Conservation (phyloP, 2,797 vertebrate species). For the Sciurus carolinensis region DNA sequence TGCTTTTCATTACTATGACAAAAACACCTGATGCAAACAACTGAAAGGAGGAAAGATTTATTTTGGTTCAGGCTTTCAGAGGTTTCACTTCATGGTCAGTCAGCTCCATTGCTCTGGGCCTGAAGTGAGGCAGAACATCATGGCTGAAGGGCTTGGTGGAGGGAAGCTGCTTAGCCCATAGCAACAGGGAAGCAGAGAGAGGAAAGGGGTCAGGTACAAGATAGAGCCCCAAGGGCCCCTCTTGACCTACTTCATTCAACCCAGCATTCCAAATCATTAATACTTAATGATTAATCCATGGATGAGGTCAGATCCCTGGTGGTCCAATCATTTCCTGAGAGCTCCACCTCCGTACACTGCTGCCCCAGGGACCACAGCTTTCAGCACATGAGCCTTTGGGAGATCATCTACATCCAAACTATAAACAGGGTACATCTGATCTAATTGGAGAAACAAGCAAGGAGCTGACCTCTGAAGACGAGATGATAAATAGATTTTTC, state of each 20-base stretch:
- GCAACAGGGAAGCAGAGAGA: background rate
- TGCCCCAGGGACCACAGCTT: rapidly evolving
- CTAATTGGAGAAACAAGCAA: background rate
- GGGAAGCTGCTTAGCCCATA: background rate
- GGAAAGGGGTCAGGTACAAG: background rate
- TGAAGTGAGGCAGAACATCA: background rate
- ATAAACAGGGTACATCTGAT: background rate
- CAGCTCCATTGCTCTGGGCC: too few relatives aligned
- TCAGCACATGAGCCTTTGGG: background rate
- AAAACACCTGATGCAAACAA: background rate
- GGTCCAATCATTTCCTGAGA: background rate
- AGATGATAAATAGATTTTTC: background rate
- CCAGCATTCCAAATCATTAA: background rate
- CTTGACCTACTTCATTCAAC: background rate
- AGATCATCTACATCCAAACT: background rate
- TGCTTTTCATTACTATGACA: background rate
- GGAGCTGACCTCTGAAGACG: background rate
- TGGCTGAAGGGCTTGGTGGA: background rate
- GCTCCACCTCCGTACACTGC: background rate
- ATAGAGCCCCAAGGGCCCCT: background rate
- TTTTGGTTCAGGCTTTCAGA: background rate
- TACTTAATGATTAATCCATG: background rate
- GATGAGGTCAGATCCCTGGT: background rate
- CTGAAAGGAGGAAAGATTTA: background rate
- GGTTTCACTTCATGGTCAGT: too few relatives aligned